Evolutionary conservation across 2,797 vertebrate species (phyloP).

Genomic region (Myotis planiceps): DNA sequence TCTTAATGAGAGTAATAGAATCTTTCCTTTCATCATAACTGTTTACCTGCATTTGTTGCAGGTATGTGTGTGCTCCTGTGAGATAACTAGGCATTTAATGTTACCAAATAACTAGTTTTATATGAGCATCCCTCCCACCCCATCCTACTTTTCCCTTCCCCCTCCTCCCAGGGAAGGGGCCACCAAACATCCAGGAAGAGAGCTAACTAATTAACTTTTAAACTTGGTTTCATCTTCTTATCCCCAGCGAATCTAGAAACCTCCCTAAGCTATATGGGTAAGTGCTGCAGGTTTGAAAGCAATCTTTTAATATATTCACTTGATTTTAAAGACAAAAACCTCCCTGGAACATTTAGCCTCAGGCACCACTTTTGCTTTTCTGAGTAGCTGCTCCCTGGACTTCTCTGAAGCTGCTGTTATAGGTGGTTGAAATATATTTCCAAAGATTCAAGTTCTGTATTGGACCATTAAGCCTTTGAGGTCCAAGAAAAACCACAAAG

Average conservation of each 20-base stretch:
- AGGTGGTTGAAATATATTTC: conserved; percentile 63
- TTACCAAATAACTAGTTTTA: conserved; percentile 46
- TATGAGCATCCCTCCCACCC: not conserved
- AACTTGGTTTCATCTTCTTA: not conserved
- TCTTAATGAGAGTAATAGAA: not conserved
- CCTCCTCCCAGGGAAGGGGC: not conserved
- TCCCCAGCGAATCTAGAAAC: not conserved
- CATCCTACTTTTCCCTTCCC: not conserved
- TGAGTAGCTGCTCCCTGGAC: not conserved
- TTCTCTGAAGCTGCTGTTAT: conserved; percentile 8
- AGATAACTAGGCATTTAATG: conserved; percentile 45
- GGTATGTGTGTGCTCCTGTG: not conserved
- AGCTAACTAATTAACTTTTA: conserved; percentile 30
- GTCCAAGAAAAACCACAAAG: conserved; percentile 75
- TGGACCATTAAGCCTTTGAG: conserved; percentile 79
- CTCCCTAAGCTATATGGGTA: not conserved
- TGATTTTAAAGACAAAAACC: conserved; percentile 59
- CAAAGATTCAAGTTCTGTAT: conserved; percentile 60
- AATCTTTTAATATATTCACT: conserved; percentile 59
- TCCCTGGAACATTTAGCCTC: conserved; percentile 57
- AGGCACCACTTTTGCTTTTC: conserved; percentile 46
- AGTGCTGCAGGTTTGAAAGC: not conserved
- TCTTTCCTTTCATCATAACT: not conserved
- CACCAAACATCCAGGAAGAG: not conserved
- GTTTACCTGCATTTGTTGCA: conserved; percentile 49